phyloP scores from a whole-genome alignment of 2,113 vertebrate genomes.

The Abramis brama region DNA sequence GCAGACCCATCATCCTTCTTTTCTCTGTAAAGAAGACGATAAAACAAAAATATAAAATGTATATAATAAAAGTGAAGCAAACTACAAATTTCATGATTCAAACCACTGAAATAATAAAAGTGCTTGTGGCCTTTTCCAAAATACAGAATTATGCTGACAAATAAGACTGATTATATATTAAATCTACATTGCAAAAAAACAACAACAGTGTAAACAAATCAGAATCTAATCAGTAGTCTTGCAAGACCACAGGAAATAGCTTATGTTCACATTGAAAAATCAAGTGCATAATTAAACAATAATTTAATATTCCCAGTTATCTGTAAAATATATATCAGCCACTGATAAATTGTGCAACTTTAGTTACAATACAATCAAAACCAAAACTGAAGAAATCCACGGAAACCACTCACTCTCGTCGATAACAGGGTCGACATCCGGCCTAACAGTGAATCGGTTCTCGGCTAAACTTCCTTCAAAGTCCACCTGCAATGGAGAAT shows the following conservation, averaged over 20 bases:
- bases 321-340: not conserved
- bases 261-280: not conserved
- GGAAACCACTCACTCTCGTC: slow-evolving; percentile 83
- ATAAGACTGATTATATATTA: too few relatives aligned
- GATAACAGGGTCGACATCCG: slow-evolving; percentile 87
- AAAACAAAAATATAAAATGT: not conserved
- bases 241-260: not conserved
- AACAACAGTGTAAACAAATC: too few relatives aligned
- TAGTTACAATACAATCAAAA: not conserved
- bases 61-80: not conserved
- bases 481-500: slow-evolving; percentile 78
- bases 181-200: too few relatives aligned
- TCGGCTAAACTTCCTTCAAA: slow-evolving; percentile 87
- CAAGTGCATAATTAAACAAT: not conserved
- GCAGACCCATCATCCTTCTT: slow-evolving; percentile 86
- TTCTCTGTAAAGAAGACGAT: slow-evolving; percentile 79
- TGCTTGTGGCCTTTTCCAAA: too few relatives aligned
- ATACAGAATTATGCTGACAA: too few relatives aligned
- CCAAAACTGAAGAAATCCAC: not conserved
- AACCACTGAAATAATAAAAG: too few relatives aligned
- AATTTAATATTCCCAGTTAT: not conserved
- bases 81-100: too few relatives aligned
- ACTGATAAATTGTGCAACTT: not conserved
- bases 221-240: not conserved
- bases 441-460: slow-evolving; percentile 86